Evolutionary conservation across 2,888 invertebrate species (phyloP), one percentile per base, ranked within the genome.

Genomic region (Drosophila engyochracea): DNA sequence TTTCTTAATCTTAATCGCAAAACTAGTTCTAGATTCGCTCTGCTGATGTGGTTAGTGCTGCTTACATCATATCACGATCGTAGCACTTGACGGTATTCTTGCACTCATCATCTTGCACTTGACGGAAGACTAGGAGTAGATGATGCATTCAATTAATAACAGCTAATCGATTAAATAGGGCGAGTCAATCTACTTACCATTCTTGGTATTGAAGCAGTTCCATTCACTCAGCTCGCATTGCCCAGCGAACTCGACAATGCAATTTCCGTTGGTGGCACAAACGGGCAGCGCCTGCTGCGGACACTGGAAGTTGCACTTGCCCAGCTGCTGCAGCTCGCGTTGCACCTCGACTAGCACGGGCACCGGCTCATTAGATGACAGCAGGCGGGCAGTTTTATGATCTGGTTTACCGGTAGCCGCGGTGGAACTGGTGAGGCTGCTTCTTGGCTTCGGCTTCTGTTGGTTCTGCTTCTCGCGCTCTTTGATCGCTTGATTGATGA

Each of bases 161-260:
- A n/a, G n/a, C 9, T 14, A 22, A 55, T 7, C 19, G 12, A 19
- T 14, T 16, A 12, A 2, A 28, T 9, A n/a, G 1, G 12, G 14
- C 9, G 2, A 2, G 0, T 1, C 2, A 16, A 25, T 9, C 4
- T 9, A 52, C 83, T 80, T 52, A 89, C 89, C 77, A 35, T 90
- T 89, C 52, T 84, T 81, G 62, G 89, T 85, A 54, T 90, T 87
- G 64, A 90, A 79, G 58, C 89, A 89, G 25, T 89, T 89, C 90
- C 90, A 89, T 57, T 83, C 62, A 60, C 74, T 89, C 30, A 89
- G 69, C 64, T 89, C 76, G 51, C 89, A 89, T 12, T 85, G 85
- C 4, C 90, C 89, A 12, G 79, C 60, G 60, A 89, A 89, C n/a
- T 84, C 79, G 49, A 80, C 87, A 28, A 82, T 72, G 52, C 89